These are phyloP conservation scores for Melanotaenia trifasciata DNA, from an alignment of 2,797 vertebrate genomes.

Conservation along the genomic window DNA sequence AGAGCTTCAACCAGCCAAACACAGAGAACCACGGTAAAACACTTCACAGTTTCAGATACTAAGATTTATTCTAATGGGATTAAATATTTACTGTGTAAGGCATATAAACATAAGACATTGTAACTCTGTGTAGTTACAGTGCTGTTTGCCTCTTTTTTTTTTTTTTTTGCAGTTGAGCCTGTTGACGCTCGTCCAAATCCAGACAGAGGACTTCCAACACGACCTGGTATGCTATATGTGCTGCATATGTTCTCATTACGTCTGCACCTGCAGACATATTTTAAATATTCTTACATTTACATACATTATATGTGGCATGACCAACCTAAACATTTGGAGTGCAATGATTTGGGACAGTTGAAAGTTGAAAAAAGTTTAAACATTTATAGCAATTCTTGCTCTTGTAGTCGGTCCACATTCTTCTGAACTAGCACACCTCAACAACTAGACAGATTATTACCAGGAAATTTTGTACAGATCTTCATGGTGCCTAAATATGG, in stretches of 20 bases:
- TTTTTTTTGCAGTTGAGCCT: slow-evolving; percentile 87
- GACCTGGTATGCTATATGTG: slow-evolving; percentile 88
- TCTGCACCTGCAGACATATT: neutral
- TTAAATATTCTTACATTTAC: neutral
- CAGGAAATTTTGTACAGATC: neutral
- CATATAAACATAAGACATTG: neutral
- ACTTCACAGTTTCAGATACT: neutral
- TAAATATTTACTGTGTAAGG: neutral
- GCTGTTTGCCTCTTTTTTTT: neutral
- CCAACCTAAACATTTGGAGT: too few species aligned
- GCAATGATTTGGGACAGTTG: too few species aligned
- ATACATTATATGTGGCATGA: neutral
- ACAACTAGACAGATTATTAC: neutral
- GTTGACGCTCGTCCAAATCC: slow-evolving; percentile 95
- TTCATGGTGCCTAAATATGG: neutral
- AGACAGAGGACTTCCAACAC: slow-evolving; percentile 95
- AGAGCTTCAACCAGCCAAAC: slow-evolving; percentile 95
- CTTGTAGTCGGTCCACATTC: neutral
- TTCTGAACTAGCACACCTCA: neutral
- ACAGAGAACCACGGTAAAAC: slow-evolving; percentile 95
- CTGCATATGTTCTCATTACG: neutral
- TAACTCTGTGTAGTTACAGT: too few species aligned
- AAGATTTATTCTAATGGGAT: neutral
- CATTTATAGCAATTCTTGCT: neutral
- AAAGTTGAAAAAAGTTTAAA: neutral